A percentile compares a stretch with the other conserved stretches of the same genome.
Evolutionary conservation across 2,113 vertebrate genomes (phyloP).

Genomic region (Neoarius graeffei): DNA sequence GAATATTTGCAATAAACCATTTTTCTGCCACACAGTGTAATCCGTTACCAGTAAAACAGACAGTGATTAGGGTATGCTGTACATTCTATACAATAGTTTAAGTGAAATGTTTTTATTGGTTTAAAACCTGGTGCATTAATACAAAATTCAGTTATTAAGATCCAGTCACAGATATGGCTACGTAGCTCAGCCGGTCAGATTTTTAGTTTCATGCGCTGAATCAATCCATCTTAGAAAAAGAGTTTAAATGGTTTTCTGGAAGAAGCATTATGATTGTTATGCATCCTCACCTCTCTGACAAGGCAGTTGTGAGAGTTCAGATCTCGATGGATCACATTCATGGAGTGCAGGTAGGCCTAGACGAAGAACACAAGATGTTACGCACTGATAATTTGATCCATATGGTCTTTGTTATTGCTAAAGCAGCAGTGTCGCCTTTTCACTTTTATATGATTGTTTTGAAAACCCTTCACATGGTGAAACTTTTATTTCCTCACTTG

Average conservation of each 20-base stretch:
- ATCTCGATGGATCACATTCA: constrained; percentile 97
- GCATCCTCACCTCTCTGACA: constrained; percentile 83
- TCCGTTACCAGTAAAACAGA: not conserved
- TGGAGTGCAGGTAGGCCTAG: constrained; percentile 92
- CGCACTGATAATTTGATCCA: not conserved
- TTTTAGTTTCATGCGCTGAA: not conserved
- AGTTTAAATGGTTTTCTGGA: not conserved
- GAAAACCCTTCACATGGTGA: not conserved
- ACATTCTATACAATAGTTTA: not conserved
- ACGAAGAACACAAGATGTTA: constrained; percentile 29
- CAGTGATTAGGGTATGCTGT: not conserved
- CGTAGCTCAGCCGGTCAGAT: not conserved
- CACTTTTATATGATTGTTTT: not conserved
- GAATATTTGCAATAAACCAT: not conserved
- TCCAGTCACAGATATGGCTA: not conserved
- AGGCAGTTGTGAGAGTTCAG: constrained; percentile 98
- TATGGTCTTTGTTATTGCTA: not conserved
- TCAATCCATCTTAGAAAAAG: not conserved
- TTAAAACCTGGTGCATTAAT: not conserved
- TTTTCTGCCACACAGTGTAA: not conserved
- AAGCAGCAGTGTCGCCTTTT: not conserved
- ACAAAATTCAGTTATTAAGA: not conserved
- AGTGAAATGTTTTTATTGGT: not conserved
- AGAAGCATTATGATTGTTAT: not conserved
- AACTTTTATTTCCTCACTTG: too few species aligned